Evolutionary conservation across 2,888 invertebrate species (phyloP).

Genomic region (Hirudinaria manillensis): DNA sequence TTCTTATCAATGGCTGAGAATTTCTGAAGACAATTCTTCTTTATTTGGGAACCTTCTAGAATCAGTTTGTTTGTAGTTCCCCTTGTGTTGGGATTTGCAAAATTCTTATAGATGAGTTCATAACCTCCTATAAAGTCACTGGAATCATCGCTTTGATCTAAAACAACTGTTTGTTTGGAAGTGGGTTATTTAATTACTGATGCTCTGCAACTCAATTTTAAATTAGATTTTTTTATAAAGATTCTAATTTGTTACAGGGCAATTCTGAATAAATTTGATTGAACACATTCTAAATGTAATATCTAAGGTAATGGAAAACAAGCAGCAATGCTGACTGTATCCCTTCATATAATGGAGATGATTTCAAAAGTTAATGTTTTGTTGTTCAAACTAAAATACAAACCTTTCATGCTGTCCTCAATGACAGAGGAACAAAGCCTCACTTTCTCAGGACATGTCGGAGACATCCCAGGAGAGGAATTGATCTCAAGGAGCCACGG

Average conservation of each 20-base stretch:
- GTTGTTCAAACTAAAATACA: not conserved
- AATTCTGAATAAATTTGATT: too few species aligned
- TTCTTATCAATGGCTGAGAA: slow-evolving; percentile 36
- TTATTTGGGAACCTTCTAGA: slow-evolving; percentile 40
- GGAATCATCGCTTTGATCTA: slow-evolving; percentile 51
- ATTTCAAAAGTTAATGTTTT: not conserved
- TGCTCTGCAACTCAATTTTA: too few species aligned
- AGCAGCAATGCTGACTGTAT: too few species aligned
- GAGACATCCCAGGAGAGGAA: slow-evolving; percentile 73
- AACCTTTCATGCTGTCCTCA: slow-evolving; percentile 78
- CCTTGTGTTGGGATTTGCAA: slow-evolving; percentile 38
- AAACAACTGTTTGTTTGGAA: slow-evolving; percentile 45
- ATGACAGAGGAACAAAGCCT: slow-evolving; percentile 73
- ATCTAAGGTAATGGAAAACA: not conserved
- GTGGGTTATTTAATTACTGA: too few species aligned
- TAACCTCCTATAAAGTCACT: slow-evolving; percentile 52
- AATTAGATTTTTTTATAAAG: too few species aligned
- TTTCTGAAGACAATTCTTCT: slow-evolving; percentile 35
- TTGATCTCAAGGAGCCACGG: slow-evolving; percentile 91
- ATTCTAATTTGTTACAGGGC: too few species aligned
- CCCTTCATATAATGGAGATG: not conserved
- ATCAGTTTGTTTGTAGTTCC: slow-evolving; percentile 42
- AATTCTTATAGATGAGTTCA: slow-evolving; percentile 46
- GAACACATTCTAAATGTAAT: too few species aligned
- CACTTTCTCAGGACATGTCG: slow-evolving; percentile 76